phyloP scores from a whole-genome alignment of 2,113 vertebrate species.

The Trematocara variabile region DNA sequence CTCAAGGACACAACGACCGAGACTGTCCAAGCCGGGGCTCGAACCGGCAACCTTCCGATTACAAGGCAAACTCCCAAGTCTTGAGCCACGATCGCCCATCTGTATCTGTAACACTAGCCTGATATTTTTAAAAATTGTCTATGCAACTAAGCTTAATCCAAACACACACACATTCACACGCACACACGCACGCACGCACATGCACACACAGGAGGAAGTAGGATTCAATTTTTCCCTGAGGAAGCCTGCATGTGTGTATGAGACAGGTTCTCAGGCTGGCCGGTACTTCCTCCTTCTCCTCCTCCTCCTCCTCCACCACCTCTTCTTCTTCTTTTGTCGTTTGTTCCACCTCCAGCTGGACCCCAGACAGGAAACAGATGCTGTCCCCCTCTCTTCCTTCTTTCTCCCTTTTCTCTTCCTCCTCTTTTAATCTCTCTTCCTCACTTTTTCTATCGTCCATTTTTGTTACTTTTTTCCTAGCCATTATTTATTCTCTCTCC shows the following conservation, averaged over 20 bases:
- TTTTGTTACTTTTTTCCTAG: background rate
- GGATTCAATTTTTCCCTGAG: constrained; percentile 43
- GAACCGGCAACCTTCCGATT: background rate
- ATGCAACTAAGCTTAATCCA: background rate
- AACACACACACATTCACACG: background rate
- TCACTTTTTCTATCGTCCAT: background rate
- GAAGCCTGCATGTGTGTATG: constrained; percentile 36
- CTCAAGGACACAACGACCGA: background rate
- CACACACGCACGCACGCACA: background rate
- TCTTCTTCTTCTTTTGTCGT: constrained; percentile 50
- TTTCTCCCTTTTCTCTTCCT: constrained; percentile 33
- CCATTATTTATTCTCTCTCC: background rate
- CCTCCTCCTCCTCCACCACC: constrained; percentile 1
- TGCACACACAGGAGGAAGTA: constrained; percentile 28
- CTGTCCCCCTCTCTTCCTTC: constrained; percentile 30
- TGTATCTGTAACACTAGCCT: background rate
- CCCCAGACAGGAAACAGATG: constrained; percentile 71
- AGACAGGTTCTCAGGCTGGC: constrained; percentile 53
- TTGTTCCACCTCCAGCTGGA: constrained; percentile 72
- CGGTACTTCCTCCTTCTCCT: constrained; percentile 53
- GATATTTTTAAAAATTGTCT: background rate
- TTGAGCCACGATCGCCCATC: rapidly evolving
- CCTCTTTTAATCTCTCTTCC: constrained; percentile 5
- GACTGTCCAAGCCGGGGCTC: rapidly evolving
- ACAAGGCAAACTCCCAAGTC: rapidly evolving